Percentiles rank a stretch among this genome's conserved stretches.
Evolutionary conservation across 2,113 vertebrate genomes (phyloP).

Genomic region (Thunnus thynnus): DNA sequence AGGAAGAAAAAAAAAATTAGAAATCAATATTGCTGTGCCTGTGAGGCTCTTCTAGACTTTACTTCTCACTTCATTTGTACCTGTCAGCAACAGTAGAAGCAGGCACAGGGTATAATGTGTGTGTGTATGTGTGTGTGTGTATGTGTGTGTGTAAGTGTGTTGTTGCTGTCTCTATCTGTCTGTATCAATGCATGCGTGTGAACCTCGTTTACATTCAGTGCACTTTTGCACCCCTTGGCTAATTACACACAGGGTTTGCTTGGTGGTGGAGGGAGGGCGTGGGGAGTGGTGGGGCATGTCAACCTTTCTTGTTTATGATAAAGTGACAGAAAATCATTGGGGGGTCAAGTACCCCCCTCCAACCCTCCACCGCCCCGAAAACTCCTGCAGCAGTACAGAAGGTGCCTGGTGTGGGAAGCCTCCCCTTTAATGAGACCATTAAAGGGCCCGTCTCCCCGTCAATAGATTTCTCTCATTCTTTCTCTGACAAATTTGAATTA

Average conservation of each 20-base stretch:
- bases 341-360: slow-evolving; percentile 82
- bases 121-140: slow-evolving; percentile 37
- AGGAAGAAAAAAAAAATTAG: slow-evolving; percentile 18
- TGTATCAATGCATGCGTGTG: slow-evolving; percentile 54
- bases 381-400: slow-evolving; percentile 81
- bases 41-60: slow-evolving; percentile 30
- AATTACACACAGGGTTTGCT: slow-evolving; percentile 79
- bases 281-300: slow-evolving; percentile 65
- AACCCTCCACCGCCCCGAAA: slow-evolving; percentile 65
- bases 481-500: slow-evolving; percentile 90
- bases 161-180: slow-evolving; percentile 36
- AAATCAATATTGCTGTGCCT: slow-evolving; percentile 51
- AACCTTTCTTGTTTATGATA: slow-evolving; percentile 85
- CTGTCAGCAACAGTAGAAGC: slow-evolving; percentile 55
- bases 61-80: slow-evolving; percentile 43
- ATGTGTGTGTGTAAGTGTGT: slow-evolving; percentile 25
- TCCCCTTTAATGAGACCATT: slow-evolving; percentile 87
- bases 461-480: slow-evolving; percentile 87
- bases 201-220: slow-evolving; percentile 79
- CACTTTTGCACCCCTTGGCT: slow-evolving; percentile 80
- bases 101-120: background rate
- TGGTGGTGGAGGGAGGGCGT: slow-evolving; percentile 52
- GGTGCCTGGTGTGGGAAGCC: slow-evolving; percentile 79
- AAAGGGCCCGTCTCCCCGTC: slow-evolving; percentile 84
- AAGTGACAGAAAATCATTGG: slow-evolving; percentile 87